Conservation (phyloP, 2,888 invertebrate species). For the Omphaloscelis lunosa region DNA sequence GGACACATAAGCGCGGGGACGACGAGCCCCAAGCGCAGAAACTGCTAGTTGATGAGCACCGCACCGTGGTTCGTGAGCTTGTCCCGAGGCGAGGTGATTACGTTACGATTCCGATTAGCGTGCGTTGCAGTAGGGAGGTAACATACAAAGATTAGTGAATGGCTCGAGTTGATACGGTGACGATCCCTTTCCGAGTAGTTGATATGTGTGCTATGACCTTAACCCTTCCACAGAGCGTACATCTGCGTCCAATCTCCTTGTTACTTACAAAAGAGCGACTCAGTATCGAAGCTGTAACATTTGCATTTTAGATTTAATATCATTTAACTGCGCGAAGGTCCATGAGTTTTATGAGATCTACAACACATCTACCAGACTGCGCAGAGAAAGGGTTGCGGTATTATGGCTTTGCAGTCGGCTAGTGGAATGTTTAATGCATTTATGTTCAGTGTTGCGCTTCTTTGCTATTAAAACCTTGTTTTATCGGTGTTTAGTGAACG, state of each 20-base stretch:
- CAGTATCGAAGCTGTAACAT: conserved; percentile 72
- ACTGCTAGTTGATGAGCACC: no score
- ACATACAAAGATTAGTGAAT: no score
- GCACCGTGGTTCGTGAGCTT: no score
- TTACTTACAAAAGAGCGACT: conserved; percentile 68
- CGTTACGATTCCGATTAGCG: no score
- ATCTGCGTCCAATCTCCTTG: conserved; percentile 47
- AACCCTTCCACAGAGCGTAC: conserved; percentile 26
- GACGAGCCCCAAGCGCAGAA: no score
- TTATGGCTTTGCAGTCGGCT: conserved; percentile 8
- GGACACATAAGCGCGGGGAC: no score
- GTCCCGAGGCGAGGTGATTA: no score
- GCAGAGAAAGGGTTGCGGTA: conserved; percentile 28
- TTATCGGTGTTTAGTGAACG: not conserved
- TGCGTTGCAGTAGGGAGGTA: no score
- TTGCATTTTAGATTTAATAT: conserved; percentile 80
- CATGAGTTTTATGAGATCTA: conserved; percentile 56
- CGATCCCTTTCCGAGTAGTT: no score
- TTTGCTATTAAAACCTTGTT: conserved; percentile 17
- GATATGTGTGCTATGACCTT: no score
- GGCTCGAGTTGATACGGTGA: no score
- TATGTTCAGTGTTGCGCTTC: not conserved
- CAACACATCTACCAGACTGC: conserved; percentile 36
- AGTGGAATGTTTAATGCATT: conserved; percentile 35
- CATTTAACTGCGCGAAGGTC: conserved; percentile 66